Base-by-base conservation (phyloP, 2,113 vertebrate genomes). In the Dipodomys spectabilis region DNA sequence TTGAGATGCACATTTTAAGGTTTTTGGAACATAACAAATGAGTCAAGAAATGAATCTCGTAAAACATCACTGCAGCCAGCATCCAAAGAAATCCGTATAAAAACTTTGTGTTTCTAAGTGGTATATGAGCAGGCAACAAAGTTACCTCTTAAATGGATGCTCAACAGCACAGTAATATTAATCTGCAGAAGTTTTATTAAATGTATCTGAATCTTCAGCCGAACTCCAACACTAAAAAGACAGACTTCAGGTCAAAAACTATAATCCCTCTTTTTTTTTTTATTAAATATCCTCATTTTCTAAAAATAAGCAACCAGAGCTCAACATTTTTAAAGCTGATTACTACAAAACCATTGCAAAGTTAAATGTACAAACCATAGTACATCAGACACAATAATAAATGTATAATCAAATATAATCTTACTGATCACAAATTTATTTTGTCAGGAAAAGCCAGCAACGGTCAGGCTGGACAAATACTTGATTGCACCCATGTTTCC, bases 361-460 rank as follows among this genome's bases (percentile, higher is more conserved):
- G 90, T 92, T 93, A 74, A 94, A 87, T 79, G 92, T 96, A 96
- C 57, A 96, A 94, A 91, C 85, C 94, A 96, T 35, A 95, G 90
- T 96, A 95, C 85, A 94, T 95, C 82, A 93, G 74, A 96, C 84
- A 94, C 93, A 95, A 90, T 89, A 95, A 96, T 79, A 97, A 95
- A 96, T 96, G 96, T 89, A 96, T 95, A 93, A 97, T 92, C 96
- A 95, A 96, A 88, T 95, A 92, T 95, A 92, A 80, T 97, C 97
- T 97, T 97, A 97, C 97, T 97, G 98, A 98, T 98, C 98, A 98
- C 98, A 97, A 98, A 99, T 99, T 98, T 98, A 99, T 99, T 94
- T 97, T 97, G 98, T 98, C 98, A 98, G 98, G 98, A 99, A 98
- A 98, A 98, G 98, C 98, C 98, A 98, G 98, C 98, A 98, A 98